phyloP scores from a whole-genome alignment of 2,888 invertebrate species.

The Tipula lateralis region DNA sequence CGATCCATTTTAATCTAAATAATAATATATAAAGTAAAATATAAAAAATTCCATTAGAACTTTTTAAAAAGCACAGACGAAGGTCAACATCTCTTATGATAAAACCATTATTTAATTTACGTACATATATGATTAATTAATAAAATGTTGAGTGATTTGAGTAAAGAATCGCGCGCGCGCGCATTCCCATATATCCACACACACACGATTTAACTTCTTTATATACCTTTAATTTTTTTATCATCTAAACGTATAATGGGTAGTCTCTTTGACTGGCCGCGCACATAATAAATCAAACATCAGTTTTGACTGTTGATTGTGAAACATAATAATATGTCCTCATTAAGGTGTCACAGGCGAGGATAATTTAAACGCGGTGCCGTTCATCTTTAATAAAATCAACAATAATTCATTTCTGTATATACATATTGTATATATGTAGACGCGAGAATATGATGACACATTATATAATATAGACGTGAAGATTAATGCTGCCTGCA shows the following conservation, averaged over 20 bases:
- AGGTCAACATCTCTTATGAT: constrained; percentile 19
- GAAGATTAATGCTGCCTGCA: neutral
- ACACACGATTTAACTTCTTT: neutral
- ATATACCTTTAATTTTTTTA: constrained; percentile 2
- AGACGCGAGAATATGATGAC: neutral
- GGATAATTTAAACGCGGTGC: neutral
- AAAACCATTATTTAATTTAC: neutral
- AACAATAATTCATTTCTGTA: neutral
- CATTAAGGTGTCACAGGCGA: neutral
- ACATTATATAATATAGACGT: neutral
- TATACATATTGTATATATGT: too few relatives aligned
- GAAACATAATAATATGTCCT: neutral
- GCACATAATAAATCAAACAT: neutral
- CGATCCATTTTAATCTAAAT: constrained; percentile 24
- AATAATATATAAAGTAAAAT: neutral
- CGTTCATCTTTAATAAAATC: neutral
- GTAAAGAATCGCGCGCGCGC: neutral
- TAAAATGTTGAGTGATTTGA: neutral
- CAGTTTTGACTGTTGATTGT: neutral
- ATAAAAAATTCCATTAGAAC: constrained; percentile 4
- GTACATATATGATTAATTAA: neutral
- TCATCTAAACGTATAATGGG: neutral
- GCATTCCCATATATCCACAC: neutral
- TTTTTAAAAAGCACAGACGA: neutral
- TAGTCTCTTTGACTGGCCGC: neutral